Conservation (phyloP, 2,797 vertebrate genomes). For the Mustela erminea region DNA sequence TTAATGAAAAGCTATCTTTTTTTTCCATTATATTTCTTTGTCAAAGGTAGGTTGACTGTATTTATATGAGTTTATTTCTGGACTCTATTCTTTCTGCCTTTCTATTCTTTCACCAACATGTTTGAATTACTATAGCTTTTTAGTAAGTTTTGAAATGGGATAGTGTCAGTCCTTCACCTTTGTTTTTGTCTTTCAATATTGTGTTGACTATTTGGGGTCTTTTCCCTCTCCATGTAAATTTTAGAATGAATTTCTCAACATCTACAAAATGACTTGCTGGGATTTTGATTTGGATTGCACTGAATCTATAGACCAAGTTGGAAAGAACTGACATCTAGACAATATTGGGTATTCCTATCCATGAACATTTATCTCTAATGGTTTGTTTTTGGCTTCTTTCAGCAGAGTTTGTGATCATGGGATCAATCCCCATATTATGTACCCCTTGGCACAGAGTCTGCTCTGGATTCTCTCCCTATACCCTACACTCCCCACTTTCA, state of each 20-base stretch:
- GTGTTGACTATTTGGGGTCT: not conserved
- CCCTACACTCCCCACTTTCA: no score
- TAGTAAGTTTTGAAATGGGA: not conserved
- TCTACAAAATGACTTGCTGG: not conserved
- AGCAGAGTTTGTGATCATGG: not conserved
- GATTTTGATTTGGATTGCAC: not conserved
- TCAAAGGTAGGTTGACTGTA: not conserved
- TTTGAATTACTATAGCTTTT: slow-evolving; percentile 1
- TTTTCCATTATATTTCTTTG: not conserved
- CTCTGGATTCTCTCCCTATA: no score
- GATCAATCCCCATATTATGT: no score
- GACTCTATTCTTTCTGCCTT: not conserved
- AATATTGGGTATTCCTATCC: not conserved
- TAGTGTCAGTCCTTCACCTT: not conserved
- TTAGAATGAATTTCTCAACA: not conserved
- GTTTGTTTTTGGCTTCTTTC: not conserved
- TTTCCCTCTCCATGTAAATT: not conserved
- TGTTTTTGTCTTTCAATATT: not conserved
- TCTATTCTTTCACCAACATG: not conserved
- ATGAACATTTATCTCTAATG: not conserved
- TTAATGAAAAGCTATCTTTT: not conserved
- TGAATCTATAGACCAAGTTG: not conserved
- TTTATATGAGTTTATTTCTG: not conserved
- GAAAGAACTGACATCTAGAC: not conserved
- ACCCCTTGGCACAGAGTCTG: no score